Conservation (phyloP, 2,888 invertebrate genomes). For the Prenolepis imparis region DNA sequence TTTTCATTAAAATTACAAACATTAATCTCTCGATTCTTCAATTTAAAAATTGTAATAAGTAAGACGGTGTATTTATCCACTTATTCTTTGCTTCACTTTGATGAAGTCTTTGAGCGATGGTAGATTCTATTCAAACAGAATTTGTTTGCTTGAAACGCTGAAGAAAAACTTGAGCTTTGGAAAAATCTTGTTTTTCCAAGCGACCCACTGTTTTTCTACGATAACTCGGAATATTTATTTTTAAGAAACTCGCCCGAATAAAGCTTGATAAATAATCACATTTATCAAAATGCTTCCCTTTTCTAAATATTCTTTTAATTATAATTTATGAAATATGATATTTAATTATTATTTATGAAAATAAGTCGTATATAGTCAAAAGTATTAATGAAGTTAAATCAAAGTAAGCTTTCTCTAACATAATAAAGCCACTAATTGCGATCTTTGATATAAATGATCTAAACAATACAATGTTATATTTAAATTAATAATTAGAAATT, state of each 20-base stretch:
- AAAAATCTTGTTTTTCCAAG: background rate
- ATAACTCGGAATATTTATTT: slow-evolving; percentile 9
- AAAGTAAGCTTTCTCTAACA: too few relatives aligned
- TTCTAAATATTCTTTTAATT: background rate
- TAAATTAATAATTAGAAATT: background rate
- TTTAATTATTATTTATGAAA: background rate
- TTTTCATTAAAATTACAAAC: slow-evolving; percentile 37
- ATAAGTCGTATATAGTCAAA: background rate
- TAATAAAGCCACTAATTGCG: background rate
- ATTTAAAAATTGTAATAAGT: slow-evolving; percentile 24
- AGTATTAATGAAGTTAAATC: background rate
- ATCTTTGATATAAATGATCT: background rate
- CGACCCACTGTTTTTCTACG: background rate
- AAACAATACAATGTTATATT: background rate
- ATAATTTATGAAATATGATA: too few relatives aligned
- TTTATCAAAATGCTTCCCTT: background rate
- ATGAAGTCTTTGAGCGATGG: slow-evolving; percentile 9
- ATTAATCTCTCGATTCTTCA: slow-evolving; percentile 11
- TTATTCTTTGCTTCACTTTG: slow-evolving; percentile 14
- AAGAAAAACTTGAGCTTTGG: slow-evolving; percentile 4
- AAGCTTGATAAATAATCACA: background rate
- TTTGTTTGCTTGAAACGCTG: slow-evolving; percentile 1
- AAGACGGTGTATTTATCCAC: slow-evolving; percentile 19
- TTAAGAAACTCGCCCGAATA: background rate
- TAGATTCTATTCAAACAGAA: background rate